Evolutionary conservation across 2,797 vertebrate genomes (phyloP).

Genomic region (Crenichthys baileyi): DNA sequence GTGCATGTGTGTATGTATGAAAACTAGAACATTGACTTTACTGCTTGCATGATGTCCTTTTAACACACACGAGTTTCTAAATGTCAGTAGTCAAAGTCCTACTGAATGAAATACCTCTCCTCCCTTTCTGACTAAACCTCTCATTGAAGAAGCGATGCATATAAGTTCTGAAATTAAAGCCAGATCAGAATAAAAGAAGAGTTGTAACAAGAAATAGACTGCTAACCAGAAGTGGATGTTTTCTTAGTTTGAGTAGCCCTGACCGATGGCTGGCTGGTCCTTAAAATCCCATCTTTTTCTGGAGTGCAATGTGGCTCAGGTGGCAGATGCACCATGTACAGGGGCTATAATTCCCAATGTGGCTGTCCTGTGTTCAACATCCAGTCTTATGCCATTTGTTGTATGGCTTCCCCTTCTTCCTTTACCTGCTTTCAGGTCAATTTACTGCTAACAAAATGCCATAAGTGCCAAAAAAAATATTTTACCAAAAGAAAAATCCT

Average conservation of each 20-base stretch:
- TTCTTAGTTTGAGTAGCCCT: background rate
- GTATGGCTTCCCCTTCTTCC: background rate
- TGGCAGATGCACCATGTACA: background rate
- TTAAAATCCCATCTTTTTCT: background rate
- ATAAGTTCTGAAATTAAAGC: conserved; percentile 39
- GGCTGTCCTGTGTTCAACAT: background rate
- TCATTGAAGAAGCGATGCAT: conserved; percentile 15
- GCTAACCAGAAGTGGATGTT: background rate
- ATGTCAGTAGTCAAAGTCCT: conserved; percentile 4
- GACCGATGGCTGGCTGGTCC: background rate
- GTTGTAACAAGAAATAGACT: background rate
- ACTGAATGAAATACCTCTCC: conserved; percentile 47
- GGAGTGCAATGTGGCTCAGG: background rate
- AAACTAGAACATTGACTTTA: conserved; percentile 12
- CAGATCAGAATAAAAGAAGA: conserved; percentile 44
- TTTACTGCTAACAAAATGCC: background rate
- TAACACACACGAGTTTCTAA: background rate
- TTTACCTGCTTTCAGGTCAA: background rate
- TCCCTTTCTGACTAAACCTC: conserved; percentile 29
- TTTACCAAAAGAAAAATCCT: background rate
- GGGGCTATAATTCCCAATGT: background rate
- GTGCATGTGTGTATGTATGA: conserved; percentile 6
- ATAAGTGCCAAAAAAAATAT: background rate
- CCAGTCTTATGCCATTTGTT: background rate
- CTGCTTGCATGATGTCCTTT: background rate